phyloP scores from a whole-genome alignment of 2,888 invertebrate species.

The Diplazon laetatorius region DNA sequence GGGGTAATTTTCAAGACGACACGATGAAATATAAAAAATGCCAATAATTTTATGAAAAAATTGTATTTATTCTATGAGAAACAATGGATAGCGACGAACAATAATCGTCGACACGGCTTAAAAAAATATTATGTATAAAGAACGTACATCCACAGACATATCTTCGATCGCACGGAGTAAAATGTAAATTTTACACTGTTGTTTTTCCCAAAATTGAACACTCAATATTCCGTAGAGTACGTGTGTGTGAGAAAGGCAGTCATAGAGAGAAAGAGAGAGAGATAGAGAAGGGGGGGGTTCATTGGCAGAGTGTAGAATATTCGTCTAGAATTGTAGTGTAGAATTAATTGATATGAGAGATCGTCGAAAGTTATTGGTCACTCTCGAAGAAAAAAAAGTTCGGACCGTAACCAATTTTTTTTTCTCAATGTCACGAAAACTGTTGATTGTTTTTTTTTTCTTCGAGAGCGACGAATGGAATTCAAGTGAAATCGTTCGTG shows the following conservation, averaged over 20 bases:
- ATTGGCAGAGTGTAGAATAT: neutral
- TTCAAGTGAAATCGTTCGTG: neutral
- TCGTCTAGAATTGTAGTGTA: too few species aligned
- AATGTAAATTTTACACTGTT: neutral
- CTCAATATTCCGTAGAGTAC: neutral
- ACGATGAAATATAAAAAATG: neutral
- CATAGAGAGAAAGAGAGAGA: too few species aligned
- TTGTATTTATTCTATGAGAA: slow-evolving; percentile 23
- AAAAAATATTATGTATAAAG: neutral
- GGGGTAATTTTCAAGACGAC: neutral
- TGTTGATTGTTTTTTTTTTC: too few species aligned
- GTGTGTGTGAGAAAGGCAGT: too few species aligned
- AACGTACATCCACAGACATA: slow-evolving; percentile 10
- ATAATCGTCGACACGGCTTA: neutral
- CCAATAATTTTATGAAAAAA: slow-evolving; percentile 18
- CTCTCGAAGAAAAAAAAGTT: neutral
- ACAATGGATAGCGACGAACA: neutral
- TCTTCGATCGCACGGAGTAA: neutral
- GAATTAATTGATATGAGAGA: slow-evolving; percentile 6
- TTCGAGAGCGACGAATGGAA: neutral
- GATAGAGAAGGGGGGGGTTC: neutral
- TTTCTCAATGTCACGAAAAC: neutral
- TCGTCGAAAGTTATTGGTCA: neutral
- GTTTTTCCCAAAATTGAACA: slow-evolving; percentile 9
- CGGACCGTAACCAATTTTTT: neutral